Base-by-base conservation (phyloP, 2,113 vertebrate species). In the Mormyrus lacerda region DNA sequence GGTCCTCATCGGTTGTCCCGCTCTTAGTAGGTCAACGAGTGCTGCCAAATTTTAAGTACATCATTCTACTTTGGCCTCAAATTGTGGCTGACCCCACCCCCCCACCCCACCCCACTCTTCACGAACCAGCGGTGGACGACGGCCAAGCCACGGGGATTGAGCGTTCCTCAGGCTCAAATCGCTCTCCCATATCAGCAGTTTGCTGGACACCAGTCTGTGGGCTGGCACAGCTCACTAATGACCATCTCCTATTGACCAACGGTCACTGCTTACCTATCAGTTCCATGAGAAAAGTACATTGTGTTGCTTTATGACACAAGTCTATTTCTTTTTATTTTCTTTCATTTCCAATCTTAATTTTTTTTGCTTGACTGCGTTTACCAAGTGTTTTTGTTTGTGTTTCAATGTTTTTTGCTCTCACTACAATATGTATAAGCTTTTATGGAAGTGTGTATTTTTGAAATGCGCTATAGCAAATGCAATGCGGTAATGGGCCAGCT, bases 1-100 rank as follows among this genome's bases (percentile, higher is more conserved):
- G 84, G 45, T 51, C 24, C 48, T 27, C 24, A 42, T 17, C 48
- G 5, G 84, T n/a, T 51, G 48, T 17, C 15, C 45, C 35, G 84
- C 27, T 35, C 84, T 86, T 86, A 86, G 21, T 24, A 6, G 45
- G 84, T 44, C 45, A 35, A 47, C 44, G 27, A 51, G 47, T n/a
- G 47, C 45, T 47, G 79, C 79, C 79, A 83, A 45, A 84, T 47
- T 45, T 84, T 84, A 84, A 84, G 82, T 84, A 84, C 44, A n/a
- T 47, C 44, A 1, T 42, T 84, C 42, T 83, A 35, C 35, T 84
- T 44, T 84, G 82, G 82, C 39, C 39, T 47, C 82, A 84, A 19
- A 45, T 24, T 47, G 42, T 21, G 19, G 42, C 82, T 24, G 17
- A 11, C 24, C 10, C 17, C 15, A 7, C 9, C 35, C 24, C n/a